Evolutionary conservation across 1,140 invertebrate species (phyloP).

Genomic region (Atta cephalotes): DNA sequence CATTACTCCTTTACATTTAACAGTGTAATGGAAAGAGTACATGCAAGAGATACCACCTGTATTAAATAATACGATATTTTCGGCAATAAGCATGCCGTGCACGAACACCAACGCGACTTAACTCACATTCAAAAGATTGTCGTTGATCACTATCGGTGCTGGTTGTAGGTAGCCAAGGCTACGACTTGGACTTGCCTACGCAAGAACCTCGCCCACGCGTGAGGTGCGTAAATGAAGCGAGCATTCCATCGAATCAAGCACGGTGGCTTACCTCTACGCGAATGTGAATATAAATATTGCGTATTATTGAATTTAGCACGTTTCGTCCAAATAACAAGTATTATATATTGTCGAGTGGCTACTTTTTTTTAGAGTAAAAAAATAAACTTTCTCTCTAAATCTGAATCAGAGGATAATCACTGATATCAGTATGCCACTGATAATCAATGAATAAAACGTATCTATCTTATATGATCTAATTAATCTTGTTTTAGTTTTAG

Average conservation of each 20-base stretch:
- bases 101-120: neutral
- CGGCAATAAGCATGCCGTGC: neutral
- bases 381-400: too few species aligned
- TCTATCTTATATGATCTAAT: too few species aligned
- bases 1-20: too few species aligned
- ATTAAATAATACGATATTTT: conserved; percentile 21
- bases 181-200: conserved; percentile 52
- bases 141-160: conserved; percentile 28
- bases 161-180: conserved; percentile 59
- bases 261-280: conserved; percentile 1
- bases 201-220: conserved; percentile 31
- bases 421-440: too few species aligned
- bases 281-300: neutral
- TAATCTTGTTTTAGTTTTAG: too few species aligned
- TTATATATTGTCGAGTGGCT: too few species aligned
- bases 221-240: conserved; percentile 20
- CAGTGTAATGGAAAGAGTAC: neutral
- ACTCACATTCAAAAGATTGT: conserved; percentile 30
- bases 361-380: too few species aligned
- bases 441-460: too few species aligned
- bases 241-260: conserved; percentile 35
- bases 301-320: neutral
- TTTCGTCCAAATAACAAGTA: neutral
- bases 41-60: neutral
- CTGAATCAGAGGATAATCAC: too few species aligned